Percentiles rank a stretch among this genome's conserved stretches.
These are phyloP conservation scores for Galeruca laticollis DNA, from an alignment of 2,888 invertebrate species.

Conservation along the genomic window DNA sequence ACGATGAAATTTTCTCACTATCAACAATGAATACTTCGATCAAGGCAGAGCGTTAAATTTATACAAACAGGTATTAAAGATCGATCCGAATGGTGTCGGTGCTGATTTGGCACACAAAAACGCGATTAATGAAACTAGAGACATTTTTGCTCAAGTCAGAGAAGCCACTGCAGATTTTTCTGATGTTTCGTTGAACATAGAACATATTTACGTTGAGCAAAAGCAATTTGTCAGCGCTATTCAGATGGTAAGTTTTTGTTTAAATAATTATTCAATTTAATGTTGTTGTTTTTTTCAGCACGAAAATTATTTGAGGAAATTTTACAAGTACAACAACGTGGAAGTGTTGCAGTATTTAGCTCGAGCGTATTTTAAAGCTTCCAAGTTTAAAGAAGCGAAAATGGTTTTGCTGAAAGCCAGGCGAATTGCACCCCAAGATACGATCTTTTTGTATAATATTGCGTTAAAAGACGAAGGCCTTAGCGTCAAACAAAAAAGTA, in stretches of 20 bases:
- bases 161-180: conserved; percentile 99
- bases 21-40: too few species aligned
- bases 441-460: conserved; percentile 92
- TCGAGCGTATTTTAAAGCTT: conserved; percentile 91
- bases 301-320: conserved; percentile 98
- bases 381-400: conserved; percentile 90
- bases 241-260: conserved; percentile 93
- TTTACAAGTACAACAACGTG: conserved; percentile 93
- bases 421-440: conserved; percentile 93
- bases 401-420: conserved; percentile 89
- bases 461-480: conserved; percentile 84
- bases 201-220: conserved; percentile 98
- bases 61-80: conserved; percentile 92
- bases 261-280: too few species aligned
- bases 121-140: conserved; percentile 94
- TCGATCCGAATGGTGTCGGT: conserved; percentile 97
- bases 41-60: conserved; percentile 94
- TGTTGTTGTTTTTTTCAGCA: conserved; percentile 78
- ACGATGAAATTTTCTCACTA: too few species aligned
- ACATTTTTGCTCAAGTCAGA: conserved; percentile 98
- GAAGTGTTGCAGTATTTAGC: conserved; percentile 96
- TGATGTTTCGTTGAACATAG: conserved; percentile 99
- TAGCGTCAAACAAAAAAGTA: conserved; percentile 85
- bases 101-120: conserved; percentile 94
- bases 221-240: conserved; percentile 97